These are phyloP conservation scores for Phalacrocorax pelagicus DNA, from an alignment of 2,113 vertebrate species.

Conservation along the genomic window DNA sequence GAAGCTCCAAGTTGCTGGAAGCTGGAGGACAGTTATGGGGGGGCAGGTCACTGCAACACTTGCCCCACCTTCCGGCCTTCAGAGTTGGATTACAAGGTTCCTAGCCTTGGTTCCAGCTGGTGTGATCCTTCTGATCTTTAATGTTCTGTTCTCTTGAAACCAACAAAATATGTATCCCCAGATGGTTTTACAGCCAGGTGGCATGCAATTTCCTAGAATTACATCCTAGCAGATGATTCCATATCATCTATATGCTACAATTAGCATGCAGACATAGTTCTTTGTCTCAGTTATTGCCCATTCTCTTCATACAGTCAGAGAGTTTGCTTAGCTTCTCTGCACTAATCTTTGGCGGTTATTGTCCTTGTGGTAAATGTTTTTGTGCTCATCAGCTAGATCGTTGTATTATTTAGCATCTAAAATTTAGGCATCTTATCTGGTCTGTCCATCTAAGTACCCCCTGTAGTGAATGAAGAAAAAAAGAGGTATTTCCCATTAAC, in stretches of 20 bases:
- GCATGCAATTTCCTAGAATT: background rate
- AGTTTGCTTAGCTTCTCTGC: background rate
- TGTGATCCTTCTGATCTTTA: background rate
- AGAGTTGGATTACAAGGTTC: background rate
- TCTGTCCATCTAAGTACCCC: background rate
- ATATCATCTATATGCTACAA: rapidly evolving
- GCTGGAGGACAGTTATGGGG: background rate
- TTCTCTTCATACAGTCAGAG: background rate
- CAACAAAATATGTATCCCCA: background rate
- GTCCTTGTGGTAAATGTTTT: background rate
- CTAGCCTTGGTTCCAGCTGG: background rate
- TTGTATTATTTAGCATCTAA: background rate
- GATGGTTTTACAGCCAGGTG: background rate
- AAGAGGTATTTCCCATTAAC: background rate
- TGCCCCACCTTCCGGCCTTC: background rate
- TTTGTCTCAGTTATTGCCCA: background rate
- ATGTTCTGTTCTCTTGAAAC: background rate
- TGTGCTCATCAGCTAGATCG: background rate
- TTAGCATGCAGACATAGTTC: rapidly evolving
- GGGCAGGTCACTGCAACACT: rapidly evolving
- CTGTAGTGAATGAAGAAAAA: background rate
- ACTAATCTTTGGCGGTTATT: background rate
- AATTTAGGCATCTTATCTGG: background rate
- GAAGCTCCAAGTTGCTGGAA: background rate
- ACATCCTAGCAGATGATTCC: background rate